Conservation (phyloP, 2,113 vertebrate genomes). For the Neotoma lepida region DNA sequence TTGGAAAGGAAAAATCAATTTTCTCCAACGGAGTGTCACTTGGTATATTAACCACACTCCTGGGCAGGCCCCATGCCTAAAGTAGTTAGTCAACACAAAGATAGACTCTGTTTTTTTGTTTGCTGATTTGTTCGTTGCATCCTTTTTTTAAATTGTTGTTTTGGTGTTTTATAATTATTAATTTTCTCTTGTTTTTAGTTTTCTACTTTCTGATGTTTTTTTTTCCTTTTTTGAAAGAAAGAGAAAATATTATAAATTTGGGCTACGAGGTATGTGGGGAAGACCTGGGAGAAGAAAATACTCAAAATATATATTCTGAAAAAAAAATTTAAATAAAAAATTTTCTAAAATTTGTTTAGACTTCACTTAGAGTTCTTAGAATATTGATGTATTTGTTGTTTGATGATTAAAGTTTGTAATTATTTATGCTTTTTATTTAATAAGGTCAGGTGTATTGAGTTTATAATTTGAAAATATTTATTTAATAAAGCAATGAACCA, state of each 20-base stretch:
- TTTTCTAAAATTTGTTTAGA: not conserved
- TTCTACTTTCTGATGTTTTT: not conserved
- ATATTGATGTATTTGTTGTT: not conserved
- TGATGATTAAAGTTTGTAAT: not conserved
- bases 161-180: not conserved
- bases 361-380: not conserved
- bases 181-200: not conserved
- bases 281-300: not conserved
- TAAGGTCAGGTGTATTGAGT: not conserved
- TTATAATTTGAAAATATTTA: not conserved
- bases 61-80: not conserved
- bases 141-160: not conserved
- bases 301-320: not conserved
- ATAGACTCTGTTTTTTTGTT: not conserved
- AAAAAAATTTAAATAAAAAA: not conserved
- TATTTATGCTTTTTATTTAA: not conserved
- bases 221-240: not conserved
- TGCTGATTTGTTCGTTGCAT: not conserved
- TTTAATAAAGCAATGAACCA: not conserved
- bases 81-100: not conserved
- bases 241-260: not conserved
- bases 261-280: accelerated
- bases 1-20: not conserved
- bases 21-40: not conserved
- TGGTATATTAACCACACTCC: not conserved